Evolutionary conservation across 2,113 vertebrate species (phyloP).

Genomic region (Cephalopholis sonnerati): DNA sequence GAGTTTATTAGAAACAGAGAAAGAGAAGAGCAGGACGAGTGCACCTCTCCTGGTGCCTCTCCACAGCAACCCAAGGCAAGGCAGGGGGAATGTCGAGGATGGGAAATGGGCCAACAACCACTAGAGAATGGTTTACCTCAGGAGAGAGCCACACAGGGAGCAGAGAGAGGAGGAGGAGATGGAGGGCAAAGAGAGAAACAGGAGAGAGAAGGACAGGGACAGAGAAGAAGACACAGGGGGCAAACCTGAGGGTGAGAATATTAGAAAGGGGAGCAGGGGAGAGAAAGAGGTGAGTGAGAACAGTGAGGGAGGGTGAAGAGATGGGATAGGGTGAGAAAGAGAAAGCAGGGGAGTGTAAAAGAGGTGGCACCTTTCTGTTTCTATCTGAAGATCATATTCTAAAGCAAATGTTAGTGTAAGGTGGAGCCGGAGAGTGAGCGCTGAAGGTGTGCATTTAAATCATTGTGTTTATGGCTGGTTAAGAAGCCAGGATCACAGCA

Average conservation of each 20-base stretch:
- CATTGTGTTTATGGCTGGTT: background rate
- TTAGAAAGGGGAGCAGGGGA: conserved; percentile 10
- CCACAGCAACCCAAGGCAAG: conserved; percentile 72
- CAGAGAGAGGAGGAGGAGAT: background rate
- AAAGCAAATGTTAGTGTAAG: conserved; percentile 75
- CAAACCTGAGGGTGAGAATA: conserved; percentile 22
- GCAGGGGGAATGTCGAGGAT: conserved; percentile 68
- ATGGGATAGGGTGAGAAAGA: background rate
- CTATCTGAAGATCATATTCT: conserved; percentile 50
- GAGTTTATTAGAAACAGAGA: conserved; percentile 42
- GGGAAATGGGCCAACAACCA: conserved; percentile 69
- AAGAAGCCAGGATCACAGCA: conserved; percentile 4
- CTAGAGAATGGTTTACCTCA: conserved; percentile 53
- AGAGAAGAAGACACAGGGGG: background rate
- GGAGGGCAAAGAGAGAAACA: conserved; percentile 13
- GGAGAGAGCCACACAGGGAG: conserved; percentile 33
- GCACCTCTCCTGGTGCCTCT: conserved; percentile 60
- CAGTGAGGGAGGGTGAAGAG: background rate
- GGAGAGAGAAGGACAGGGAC: conserved; percentile 15
- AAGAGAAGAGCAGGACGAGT: conserved; percentile 56
- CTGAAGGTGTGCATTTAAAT: conserved; percentile 12
- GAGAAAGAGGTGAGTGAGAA: background rate
- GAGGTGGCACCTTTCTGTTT: conserved; percentile 13
- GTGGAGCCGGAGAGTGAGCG: conserved; percentile 28
- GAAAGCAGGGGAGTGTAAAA: conserved; percentile 2